Conservation (phyloP, 2,113 vertebrate species). For the Varanus komodoensis region DNA sequence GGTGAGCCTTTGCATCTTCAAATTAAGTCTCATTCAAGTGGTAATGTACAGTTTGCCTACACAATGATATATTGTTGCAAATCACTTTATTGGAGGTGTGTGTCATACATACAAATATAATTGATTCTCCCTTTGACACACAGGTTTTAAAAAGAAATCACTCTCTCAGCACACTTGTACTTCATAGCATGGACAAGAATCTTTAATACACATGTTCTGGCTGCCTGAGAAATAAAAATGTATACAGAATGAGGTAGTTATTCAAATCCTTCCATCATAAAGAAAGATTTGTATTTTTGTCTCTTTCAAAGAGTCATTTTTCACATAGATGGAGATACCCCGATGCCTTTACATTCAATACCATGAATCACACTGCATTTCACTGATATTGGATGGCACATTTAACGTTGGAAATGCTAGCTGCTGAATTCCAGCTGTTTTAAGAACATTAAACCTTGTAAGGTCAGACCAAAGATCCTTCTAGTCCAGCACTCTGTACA, state of each 20-base stretch:
- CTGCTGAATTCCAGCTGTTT: constrained; percentile 1
- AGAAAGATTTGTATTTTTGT: neutral
- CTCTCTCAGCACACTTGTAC: neutral
- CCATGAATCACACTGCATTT: constrained; percentile 16
- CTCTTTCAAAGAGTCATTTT: constrained; percentile 21
- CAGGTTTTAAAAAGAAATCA: neutral
- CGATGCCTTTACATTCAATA: neutral
- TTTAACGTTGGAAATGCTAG: neutral
- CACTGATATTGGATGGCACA: neutral
- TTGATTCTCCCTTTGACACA: constrained; percentile 7
- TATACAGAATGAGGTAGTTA: neutral
- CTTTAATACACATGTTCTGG: neutral
- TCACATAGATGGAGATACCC: neutral
- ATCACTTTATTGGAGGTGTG: neutral
- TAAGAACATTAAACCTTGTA: too few relatives aligned
- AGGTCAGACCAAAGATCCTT: too few relatives aligned
- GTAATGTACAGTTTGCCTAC: constrained; percentile 19
- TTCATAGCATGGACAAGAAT: neutral
- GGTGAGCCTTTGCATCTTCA: neutral
- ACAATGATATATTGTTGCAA: constrained; percentile 19
- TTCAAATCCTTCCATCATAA: neutral
- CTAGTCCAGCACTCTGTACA: too few relatives aligned
- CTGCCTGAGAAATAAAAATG: neutral
- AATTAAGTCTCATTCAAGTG: constrained; percentile 10
- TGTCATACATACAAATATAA: constrained; percentile 28